Conservation (phyloP, 2,113 vertebrate genomes). For the Eudorcas thomsonii region DNA sequence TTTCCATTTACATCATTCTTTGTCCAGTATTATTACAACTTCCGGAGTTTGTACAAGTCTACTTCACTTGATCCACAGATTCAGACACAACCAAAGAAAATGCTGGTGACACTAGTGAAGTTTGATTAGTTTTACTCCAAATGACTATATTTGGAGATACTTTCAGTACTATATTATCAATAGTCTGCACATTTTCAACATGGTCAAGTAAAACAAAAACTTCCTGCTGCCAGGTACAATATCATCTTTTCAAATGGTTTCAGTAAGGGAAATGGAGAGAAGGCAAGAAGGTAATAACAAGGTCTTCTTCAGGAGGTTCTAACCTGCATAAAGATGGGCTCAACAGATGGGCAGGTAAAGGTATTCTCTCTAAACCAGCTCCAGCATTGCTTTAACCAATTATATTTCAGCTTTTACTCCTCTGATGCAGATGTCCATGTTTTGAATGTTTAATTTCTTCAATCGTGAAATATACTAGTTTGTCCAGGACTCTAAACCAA, state of each 20-base stretch:
- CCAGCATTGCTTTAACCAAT: constrained; percentile 78
- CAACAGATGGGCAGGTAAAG: constrained; percentile 85
- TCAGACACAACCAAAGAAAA: constrained; percentile 38
- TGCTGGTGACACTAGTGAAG: background rate
- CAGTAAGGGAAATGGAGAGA: background rate
- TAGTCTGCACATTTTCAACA: background rate
- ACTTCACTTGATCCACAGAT: constrained; percentile 8
- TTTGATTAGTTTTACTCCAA: background rate
- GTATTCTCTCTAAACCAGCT: constrained; percentile 81
- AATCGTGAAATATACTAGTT: constrained; percentile 78
- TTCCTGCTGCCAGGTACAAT: background rate
- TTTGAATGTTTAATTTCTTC: constrained; percentile 82
- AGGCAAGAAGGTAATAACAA: background rate
- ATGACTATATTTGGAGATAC: background rate
- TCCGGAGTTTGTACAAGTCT: constrained; percentile 36
- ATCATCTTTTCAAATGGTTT: background rate
- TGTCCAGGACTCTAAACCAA: constrained; percentile 79
- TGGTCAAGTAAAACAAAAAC: background rate
- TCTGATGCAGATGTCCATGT: constrained; percentile 78
- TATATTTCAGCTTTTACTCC: constrained; percentile 78
- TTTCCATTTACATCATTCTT: constrained; percentile 54
- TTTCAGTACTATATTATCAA: constrained; percentile 3
- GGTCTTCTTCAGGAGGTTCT: background rate
- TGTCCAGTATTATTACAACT: constrained; percentile 48
- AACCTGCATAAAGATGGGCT: background rate